Base-by-base conservation (phyloP, 1,140 invertebrate genomes). In the Camponotus floridanus region DNA sequence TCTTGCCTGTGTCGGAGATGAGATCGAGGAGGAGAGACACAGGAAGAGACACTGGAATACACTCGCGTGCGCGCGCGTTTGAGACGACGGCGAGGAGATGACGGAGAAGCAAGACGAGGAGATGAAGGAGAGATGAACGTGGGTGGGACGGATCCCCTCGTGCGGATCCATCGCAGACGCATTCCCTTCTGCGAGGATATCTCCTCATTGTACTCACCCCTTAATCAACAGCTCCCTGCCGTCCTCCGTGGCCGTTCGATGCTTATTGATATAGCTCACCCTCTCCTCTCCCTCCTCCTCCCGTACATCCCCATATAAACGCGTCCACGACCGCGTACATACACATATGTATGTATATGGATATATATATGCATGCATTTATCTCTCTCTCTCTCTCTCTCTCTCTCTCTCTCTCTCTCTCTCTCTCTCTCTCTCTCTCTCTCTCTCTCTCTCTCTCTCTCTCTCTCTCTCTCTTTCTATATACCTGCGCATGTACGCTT, bases 181-280 rank as follows among this genome's bases (percentile, higher is more conserved):
- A 86, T 90, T 88, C 89, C 88, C 89, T 90, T 90, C 89, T 90
- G 86, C 65, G 83, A 90, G 89, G 86, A 90, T 90, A 90, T 90
- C 86, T 91, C 87, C 87, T 88, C 90, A 91, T 91, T 91, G 90
- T 91, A 64, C 79, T 85, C 79, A 86, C 79, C 87, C 88, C 92
- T 92, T 93, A 93, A 94, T 94, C 92, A 94, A 94, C 89, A 91
- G 91, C 92, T 89, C 91, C 91, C 92, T 92, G 71, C 93, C 89
- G 90, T 92, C 91, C 89, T 87, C 79, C 79, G 88, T 87, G 74
- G 81, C 73, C 86, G 90, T 92, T 93, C 92, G 93, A 93, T 92
- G 92, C 91, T 92, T 93, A 94, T 93, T 93, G 92, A 92, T 92
- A 93, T 91, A 92, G 88, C 89, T 88, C 90, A 78, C 80, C 70